Conservation (phyloP, 2,113 vertebrate species). For the Callorhinus ursinus region DNA sequence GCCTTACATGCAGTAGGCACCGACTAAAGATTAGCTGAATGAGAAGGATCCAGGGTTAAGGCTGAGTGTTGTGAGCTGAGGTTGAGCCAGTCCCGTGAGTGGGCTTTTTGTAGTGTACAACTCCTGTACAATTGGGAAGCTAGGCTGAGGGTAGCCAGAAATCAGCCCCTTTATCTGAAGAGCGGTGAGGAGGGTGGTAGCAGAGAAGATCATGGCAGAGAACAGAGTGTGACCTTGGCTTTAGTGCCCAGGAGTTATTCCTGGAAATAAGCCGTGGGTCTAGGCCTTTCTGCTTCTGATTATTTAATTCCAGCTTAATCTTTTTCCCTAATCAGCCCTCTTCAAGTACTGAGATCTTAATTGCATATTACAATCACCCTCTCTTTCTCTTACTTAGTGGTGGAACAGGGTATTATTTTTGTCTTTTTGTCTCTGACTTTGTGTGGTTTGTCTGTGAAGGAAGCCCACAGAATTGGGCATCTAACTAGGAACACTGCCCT, state of each 20-base stretch:
- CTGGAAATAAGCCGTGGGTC: not conserved
- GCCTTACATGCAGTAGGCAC: not conserved
- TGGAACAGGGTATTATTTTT: not conserved
- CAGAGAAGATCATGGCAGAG: not conserved
- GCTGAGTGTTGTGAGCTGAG: not conserved
- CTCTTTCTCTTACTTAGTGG: not conserved
- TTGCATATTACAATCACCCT: not conserved
- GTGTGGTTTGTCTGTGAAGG: not conserved
- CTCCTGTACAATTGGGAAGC: not conserved
- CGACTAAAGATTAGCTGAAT: not conserved
- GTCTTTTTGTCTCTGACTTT: constrained; percentile 16
- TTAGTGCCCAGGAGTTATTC: not conserved
- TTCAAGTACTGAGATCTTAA: not conserved
- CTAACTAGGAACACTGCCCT: not conserved
- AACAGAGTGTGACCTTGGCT: not conserved
- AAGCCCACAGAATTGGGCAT: not conserved
- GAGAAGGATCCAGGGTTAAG: not conserved
- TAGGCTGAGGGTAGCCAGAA: not conserved
- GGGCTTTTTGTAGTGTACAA: not conserved
- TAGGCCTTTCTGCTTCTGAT: not conserved
- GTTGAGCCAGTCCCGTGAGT: not conserved
- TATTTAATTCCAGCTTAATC: constrained; percentile 42
- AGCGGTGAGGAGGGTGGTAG: not conserved
- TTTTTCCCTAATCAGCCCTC: not conserved
- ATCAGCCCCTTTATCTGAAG: not conserved